Evolutionary conservation across 1,140 invertebrate genomes (phyloP).

Genomic region (Melitaea cinxia): DNA sequence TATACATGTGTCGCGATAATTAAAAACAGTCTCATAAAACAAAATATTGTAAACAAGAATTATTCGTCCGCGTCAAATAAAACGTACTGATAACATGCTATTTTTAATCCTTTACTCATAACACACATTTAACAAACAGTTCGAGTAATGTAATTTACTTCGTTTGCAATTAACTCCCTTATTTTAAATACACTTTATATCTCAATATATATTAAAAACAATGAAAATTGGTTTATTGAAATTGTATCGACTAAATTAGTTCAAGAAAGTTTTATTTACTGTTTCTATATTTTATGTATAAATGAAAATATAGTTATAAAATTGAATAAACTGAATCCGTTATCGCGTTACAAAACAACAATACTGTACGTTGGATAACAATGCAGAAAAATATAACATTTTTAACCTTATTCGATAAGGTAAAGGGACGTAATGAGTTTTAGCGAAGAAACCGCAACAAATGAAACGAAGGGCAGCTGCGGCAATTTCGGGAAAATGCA

Average conservation of each 20-base stretch:
- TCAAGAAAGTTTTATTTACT: too few species aligned
- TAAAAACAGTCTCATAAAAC: slow-evolving; percentile 3
- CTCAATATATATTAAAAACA: background rate
- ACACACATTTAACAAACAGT: background rate
- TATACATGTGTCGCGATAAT: background rate
- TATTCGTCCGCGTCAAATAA: slow-evolving; percentile 15
- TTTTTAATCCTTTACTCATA: slow-evolving; percentile 18
- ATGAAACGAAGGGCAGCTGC: slow-evolving; percentile 60
- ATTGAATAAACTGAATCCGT: background rate
- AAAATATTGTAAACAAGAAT: slow-evolving; percentile 5
- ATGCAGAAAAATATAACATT: slow-evolving; percentile 19
- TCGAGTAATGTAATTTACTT: background rate
- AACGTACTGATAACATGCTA: slow-evolving; percentile 14
- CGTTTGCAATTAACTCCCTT: background rate
- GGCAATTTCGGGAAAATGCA: slow-evolving; percentile 74
- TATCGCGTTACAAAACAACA: slow-evolving; percentile 1
- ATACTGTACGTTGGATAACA: slow-evolving; percentile 27
- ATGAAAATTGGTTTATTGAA: too few species aligned
- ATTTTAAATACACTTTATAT: background rate
- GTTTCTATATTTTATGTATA: too few species aligned
- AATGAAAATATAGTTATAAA: background rate
- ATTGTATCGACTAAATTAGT: too few species aligned
- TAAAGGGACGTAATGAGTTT: slow-evolving; percentile 28
- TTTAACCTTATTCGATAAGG: slow-evolving; percentile 22
- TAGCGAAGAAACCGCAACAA: slow-evolving; percentile 58